Evolutionary conservation across 2,797 vertebrate genomes (phyloP).

Genomic region (Chiloscyllium punctatum): DNA sequence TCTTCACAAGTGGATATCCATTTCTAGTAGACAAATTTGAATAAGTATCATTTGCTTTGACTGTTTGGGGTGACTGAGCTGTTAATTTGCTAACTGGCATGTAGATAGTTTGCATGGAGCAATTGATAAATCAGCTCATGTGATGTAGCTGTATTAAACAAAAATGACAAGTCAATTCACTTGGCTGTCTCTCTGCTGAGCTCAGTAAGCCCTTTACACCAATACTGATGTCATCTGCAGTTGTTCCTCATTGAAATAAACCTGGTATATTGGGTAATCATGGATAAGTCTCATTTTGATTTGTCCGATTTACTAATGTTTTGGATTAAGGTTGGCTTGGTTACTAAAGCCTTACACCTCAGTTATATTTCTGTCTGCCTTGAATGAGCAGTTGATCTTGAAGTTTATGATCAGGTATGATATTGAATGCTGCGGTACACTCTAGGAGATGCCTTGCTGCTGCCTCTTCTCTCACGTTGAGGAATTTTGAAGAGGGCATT

Average conservation of each 20-base stretch:
- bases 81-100: background rate
- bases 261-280: background rate
- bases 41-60: background rate
- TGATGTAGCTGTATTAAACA: background rate
- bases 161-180: background rate
- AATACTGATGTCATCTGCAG: background rate
- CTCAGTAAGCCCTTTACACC: background rate
- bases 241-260: background rate
- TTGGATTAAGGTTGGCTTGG: background rate
- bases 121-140: background rate
- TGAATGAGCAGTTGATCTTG: background rate
- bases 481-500: background rate
- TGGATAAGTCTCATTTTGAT: background rate
- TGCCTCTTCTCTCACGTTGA: background rate
- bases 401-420: background rate
- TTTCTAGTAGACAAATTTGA: background rate
- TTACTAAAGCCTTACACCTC: background rate
- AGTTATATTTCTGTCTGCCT: too few relatives aligned
- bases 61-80: background rate
- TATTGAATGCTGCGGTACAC: background rate
- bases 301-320: background rate
- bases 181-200: background rate
- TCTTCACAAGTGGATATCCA: background rate
- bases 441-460: too few relatives aligned
- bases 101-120: background rate